Conservation (phyloP, 2,888 invertebrate species). For the Trachelus troglodyta region DNA sequence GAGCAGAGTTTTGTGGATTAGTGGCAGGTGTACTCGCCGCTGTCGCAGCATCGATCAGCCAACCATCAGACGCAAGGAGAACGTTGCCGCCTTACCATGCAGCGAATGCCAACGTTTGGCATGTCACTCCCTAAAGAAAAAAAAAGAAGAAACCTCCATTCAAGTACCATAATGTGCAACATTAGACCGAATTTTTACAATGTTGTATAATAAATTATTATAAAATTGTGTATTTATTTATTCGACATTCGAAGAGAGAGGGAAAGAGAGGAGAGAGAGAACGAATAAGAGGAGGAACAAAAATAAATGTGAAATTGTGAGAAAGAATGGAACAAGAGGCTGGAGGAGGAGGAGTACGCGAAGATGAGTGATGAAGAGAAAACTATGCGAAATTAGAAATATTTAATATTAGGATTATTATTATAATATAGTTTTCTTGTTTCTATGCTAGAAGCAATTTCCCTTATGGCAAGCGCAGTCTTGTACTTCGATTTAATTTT, state of each 20-base stretch:
- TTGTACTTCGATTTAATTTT: conserved; percentile 49
- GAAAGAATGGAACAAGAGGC: not conserved
- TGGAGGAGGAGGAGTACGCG: not conserved
- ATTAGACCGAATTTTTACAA: conserved; percentile 63
- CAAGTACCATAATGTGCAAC: conserved; percentile 47
- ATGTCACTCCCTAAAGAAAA: conserved; percentile 54
- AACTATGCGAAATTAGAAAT: conserved; percentile 51
- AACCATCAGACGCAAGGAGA: conserved; percentile 49
- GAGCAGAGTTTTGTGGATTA: conserved; percentile 99
- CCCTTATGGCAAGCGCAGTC: conserved; percentile 38
- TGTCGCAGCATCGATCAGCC: conserved; percentile 36
- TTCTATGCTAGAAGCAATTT: conserved; percentile 30
- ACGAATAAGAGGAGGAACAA: conserved; percentile 29
- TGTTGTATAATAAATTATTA: conserved; percentile 65
- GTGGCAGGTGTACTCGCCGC: conserved; percentile 55
- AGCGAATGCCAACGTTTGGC: conserved; percentile 60
- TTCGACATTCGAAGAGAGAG: conserved; percentile 45
- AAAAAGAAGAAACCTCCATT: conserved; percentile 29
- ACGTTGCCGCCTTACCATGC: conserved; percentile 59
- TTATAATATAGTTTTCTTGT: conserved; percentile 35
- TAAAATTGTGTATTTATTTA: conserved; percentile 65
- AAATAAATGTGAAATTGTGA: conserved; percentile 8
- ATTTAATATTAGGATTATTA: conserved; percentile 46
- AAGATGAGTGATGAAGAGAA: conserved; percentile 16
- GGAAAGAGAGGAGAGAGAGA: conserved; percentile 28